These are phyloP conservation scores for Caenorhabditis afra DNA, from an alignment of 2,888 invertebrate genomes.

Conservation along the genomic window DNA sequence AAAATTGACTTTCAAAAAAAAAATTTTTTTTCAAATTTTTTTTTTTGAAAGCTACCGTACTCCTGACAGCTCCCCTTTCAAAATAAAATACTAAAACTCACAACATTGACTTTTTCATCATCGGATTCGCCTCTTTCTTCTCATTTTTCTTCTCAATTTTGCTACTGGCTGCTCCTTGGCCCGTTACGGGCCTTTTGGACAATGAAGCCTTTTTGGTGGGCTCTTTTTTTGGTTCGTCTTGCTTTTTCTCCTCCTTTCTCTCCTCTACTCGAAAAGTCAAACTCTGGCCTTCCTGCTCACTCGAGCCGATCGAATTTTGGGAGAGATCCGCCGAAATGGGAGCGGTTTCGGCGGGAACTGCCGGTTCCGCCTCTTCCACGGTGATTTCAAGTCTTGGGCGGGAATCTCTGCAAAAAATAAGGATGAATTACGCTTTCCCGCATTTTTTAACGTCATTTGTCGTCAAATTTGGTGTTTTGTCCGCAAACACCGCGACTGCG, in stretches of 20 bases:
- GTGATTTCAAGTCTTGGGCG: constrained; percentile 32
- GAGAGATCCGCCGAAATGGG: not conserved
- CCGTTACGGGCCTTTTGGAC: not conserved
- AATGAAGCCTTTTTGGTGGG: not conserved
- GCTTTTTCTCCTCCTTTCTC: constrained; percentile 5
- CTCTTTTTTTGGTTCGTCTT: constrained; percentile 4
- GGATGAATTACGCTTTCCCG: not conserved
- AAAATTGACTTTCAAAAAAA: too few relatives aligned
- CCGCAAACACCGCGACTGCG: not conserved
- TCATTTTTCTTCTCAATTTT: constrained; percentile 1
- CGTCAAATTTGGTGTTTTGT: not conserved
- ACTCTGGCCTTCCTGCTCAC: constrained; percentile 31
- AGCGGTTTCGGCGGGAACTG: not conserved
- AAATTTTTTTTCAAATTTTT: not conserved
- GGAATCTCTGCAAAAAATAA: constrained; percentile 9
- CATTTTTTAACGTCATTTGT: too few relatives aligned
- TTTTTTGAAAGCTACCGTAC: too few relatives aligned
- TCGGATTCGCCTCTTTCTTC: not conserved
- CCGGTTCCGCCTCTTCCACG: constrained; percentile 35
- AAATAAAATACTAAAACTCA: constrained; percentile 24
- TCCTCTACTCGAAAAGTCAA: constrained; percentile 45
- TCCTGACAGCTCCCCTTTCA: too few relatives aligned
- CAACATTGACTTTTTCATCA: constrained; percentile 44
- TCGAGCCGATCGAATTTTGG: constrained; percentile 15
- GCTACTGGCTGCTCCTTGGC: not conserved